Conservation (phyloP, 2,797 vertebrate genomes). For the Trichosurus vulpecula region DNA sequence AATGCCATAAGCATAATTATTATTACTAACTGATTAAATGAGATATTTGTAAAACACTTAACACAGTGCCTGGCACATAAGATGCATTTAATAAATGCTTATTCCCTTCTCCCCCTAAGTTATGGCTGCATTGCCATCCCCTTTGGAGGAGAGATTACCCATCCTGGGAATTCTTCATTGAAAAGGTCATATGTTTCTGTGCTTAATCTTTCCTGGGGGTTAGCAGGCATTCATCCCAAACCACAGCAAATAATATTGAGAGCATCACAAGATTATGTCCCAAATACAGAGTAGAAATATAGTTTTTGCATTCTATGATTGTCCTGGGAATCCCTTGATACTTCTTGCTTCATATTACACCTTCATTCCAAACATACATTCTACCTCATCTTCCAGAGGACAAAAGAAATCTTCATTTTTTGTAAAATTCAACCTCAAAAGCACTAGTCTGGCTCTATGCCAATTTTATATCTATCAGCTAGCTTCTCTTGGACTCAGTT, state of each 20-base stretch:
- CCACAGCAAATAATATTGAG: neutral
- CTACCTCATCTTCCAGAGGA: neutral
- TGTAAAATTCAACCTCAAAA: neutral
- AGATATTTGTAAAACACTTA: neutral
- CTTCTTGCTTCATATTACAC: neutral
- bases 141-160: neutral
- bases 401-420: neutral
- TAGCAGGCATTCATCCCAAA: neutral
- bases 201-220: neutral
- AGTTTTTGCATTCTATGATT: fast-evolving
- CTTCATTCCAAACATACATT: neutral
- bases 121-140: neutral
- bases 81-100: neutral
- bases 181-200: neutral
- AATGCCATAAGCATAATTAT: neutral
- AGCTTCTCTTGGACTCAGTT: neutral
- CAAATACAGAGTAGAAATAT: neutral
- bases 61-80: neutral
- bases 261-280: neutral
- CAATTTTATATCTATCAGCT: neutral
- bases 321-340: neutral
- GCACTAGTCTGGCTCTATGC: too few species aligned
- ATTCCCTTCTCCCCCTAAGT: neutral
- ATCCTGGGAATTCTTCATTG: neutral
- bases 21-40: neutral